phyloP scores from a whole-genome alignment of 2,888 invertebrate genomes.

The Eilema griseolum region DNA sequence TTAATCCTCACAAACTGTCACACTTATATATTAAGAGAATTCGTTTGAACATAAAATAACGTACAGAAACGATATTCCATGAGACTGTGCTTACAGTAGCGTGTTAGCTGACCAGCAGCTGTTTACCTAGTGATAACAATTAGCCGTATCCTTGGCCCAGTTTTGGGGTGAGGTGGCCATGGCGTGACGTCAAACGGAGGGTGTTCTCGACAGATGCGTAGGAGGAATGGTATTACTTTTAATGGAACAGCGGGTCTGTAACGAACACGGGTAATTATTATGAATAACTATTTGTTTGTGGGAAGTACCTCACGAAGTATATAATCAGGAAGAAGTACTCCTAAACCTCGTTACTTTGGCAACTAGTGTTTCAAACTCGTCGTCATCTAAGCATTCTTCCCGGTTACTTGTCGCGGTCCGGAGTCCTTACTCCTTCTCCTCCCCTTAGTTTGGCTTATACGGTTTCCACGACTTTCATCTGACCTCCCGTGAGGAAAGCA shows the following conservation, averaged over 20 bases:
- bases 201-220: constrained; percentile 8
- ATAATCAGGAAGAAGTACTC: not conserved
- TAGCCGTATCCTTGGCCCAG: constrained; percentile 61
- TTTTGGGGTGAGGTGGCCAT: constrained; percentile 47
- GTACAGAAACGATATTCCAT: not conserved
- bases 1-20: not conserved
- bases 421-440: no score
- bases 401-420: no score
- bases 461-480: no score
- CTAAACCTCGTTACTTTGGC: not conserved
- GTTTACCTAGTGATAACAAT: constrained; percentile 52
- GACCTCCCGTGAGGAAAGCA: no score
- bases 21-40: not conserved
- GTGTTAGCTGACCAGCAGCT: constrained; percentile 19
- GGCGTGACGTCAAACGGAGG: constrained; percentile 32
- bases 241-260: constrained; percentile 1
- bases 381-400: not conserved
- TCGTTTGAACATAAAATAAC: not conserved
- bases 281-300: not conserved
- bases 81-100: constrained; percentile 16
- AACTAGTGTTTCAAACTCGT: not conserved
- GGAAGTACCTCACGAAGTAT: not conserved
- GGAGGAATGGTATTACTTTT: constrained; percentile 13
- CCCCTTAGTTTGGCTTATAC: no score
- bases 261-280: constrained; percentile 4